A percentile compares a stretch with the other conserved stretches of the same genome.
Evolutionary conservation across 2,888 invertebrate genomes (phyloP).

Genomic region (Drosophila suboccidentalis): DNA sequence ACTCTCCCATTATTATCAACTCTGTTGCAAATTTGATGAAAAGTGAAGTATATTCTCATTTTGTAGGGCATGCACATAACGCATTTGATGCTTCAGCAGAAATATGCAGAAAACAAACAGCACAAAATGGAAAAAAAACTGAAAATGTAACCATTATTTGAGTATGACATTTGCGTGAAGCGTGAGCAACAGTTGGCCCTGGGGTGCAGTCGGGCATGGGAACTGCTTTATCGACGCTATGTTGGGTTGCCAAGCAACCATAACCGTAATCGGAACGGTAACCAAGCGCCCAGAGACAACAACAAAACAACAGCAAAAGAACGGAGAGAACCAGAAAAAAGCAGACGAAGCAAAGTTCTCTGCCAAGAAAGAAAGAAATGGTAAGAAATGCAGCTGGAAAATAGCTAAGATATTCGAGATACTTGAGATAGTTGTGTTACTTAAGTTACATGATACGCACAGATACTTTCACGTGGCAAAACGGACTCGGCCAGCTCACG

Average conservation of each 20-base stretch:
- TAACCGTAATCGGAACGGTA: slow-evolving; percentile 66
- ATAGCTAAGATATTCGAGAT: slow-evolving; percentile 59
- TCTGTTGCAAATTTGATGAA: not conserved
- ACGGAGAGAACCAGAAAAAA: slow-evolving; percentile 4
- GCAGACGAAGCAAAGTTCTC: slow-evolving; percentile 28
- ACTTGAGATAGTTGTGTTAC: slow-evolving; percentile 30
- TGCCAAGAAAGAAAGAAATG: slow-evolving; percentile 2
- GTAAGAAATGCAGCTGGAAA: slow-evolving; percentile 37
- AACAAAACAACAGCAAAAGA: slow-evolving; percentile 26
- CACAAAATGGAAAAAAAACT: slow-evolving; percentile 5
- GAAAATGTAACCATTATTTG: slow-evolving; percentile 35
- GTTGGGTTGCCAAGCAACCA: slow-evolving; percentile 75
- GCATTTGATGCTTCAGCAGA: slow-evolving; percentile 54
- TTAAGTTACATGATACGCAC: slow-evolving; percentile 33
- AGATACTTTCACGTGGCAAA: slow-evolving; percentile 94
- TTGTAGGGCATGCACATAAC: slow-evolving; percentile 30
- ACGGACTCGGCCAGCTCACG: slow-evolving; percentile 88
- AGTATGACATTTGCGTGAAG: slow-evolving; percentile 48
- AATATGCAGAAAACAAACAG: slow-evolving; percentile 20
- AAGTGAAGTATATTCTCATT: not conserved
- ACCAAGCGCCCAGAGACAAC: slow-evolving; percentile 54
- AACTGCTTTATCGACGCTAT: slow-evolving; percentile 73
- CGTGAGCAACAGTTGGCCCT: slow-evolving; percentile 57
- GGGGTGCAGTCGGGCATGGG: slow-evolving; percentile 49
- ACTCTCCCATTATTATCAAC: not conserved